Conservation (phyloP, 2,888 invertebrate genomes). For the Mimachlamys varia region DNA sequence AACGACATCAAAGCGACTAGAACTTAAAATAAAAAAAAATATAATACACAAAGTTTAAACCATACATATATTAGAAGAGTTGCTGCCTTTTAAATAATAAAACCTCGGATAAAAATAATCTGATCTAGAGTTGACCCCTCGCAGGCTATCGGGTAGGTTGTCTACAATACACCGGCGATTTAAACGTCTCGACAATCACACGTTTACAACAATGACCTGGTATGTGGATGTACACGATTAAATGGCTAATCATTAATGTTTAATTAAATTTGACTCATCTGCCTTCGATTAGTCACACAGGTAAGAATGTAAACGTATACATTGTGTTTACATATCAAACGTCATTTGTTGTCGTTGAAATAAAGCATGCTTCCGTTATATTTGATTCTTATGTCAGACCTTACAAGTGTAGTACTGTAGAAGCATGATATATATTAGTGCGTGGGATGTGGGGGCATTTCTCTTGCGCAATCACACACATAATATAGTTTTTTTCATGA, state of each 20-base stretch:
- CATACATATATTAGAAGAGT: background rate
- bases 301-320: too few species aligned
- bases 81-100: background rate
- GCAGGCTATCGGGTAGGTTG: background rate
- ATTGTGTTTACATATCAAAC: too few species aligned
- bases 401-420: too few species aligned
- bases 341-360: too few species aligned
- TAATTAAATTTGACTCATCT: background rate
- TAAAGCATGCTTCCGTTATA: too few species aligned
- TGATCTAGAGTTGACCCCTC: background rate
- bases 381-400: too few species aligned
- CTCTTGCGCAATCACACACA: too few species aligned
- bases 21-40: background rate
- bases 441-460: too few species aligned
- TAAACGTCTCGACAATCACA: slow-evolving; percentile 2
- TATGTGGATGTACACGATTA: background rate
- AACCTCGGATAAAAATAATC: background rate
- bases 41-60: background rate
- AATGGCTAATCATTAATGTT: background rate
- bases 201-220: background rate
- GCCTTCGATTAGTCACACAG: too few species aligned
- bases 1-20: background rate
- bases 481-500: too few species aligned
- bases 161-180: background rate
- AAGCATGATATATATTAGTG: too few species aligned